A percentile compares a stretch with the other conserved stretches of the same genome.
These are phyloP conservation scores for Sinohyriopsis cumingii DNA, from an alignment of 2,888 invertebrate genomes.

Conservation along the genomic window DNA sequence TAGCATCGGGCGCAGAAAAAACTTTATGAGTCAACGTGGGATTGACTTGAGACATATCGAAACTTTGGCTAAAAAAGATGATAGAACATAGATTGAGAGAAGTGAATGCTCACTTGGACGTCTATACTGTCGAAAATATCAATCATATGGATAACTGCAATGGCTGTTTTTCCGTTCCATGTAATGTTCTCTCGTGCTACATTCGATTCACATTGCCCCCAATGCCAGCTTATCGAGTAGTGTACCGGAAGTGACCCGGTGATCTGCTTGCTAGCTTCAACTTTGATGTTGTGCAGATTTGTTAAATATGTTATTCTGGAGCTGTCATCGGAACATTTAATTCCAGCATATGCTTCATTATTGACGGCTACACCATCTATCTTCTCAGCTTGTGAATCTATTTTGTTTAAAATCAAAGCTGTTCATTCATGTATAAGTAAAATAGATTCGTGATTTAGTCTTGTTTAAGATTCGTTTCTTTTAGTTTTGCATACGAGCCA, in stretches of 20 bases:
- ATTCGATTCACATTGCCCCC: conserved; percentile 30
- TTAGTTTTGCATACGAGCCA: no score
- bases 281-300: conserved; percentile 15
- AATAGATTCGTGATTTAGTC: no score
- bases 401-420: background rate
- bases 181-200: conserved; percentile 20
- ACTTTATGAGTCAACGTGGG: no score
- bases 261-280: conserved; percentile 34
- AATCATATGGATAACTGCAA: conserved; percentile 42
- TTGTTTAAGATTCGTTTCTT: no score
- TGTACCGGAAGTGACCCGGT: conserved; percentile 35
- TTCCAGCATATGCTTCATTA: conserved; percentile 21
- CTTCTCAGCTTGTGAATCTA: conserved; percentile 7
- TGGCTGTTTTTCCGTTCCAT: conserved; percentile 33
- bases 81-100: no score
- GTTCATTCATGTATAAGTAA: no score
- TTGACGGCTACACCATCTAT: conserved; percentile 31
- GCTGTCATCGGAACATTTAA: conserved; percentile 10
- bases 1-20: no score
- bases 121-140: conserved; percentile 50
- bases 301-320: conserved; percentile 7
- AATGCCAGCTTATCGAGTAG: conserved; percentile 47
- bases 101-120: conserved; percentile 32
- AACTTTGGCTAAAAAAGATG: no score
- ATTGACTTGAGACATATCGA: no score